Evolutionary conservation across 2,888 invertebrate genomes (phyloP).

Genomic region (Leucoma salicis): DNA sequence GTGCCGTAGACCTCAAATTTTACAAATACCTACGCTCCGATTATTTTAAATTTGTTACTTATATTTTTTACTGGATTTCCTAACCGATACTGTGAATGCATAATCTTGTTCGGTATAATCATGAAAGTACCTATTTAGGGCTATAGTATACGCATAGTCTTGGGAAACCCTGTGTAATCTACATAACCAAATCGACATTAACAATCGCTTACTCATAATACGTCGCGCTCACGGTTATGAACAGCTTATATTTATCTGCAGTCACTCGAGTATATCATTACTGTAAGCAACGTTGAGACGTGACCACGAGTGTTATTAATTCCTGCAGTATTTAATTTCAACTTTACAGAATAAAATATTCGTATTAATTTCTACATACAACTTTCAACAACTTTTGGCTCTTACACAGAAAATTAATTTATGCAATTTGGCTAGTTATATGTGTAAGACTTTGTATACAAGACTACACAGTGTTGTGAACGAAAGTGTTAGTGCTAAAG

Average conservation of each 20-base stretch:
- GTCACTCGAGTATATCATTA: conserved; percentile 20
- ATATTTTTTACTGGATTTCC: too few relatives aligned
- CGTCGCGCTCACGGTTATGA: conserved; percentile 16
- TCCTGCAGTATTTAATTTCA: not conserved
- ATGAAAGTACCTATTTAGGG: conserved; percentile 2
- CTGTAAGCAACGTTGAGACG: conserved; percentile 10
- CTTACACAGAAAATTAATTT: not conserved
- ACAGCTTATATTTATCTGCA: conserved; percentile 18
- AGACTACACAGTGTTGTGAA: conserved; percentile 11
- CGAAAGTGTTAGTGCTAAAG: conserved; percentile 16
- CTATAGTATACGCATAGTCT: conserved; percentile 5
- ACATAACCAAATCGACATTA: conserved; percentile 2
- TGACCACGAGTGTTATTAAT: conserved; percentile 6
- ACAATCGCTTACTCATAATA: conserved; percentile 8
- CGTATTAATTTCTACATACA: not conserved
- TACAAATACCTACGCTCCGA: too few relatives aligned
- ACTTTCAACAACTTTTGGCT: not conserved
- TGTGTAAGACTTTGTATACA: not conserved
- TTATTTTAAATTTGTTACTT: too few relatives aligned
- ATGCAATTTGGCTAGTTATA: not conserved
- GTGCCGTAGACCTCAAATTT: too few relatives aligned
- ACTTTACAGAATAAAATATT: not conserved
- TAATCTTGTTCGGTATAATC: not conserved
- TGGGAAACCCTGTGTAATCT: conserved; percentile 25
- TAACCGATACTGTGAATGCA: too few relatives aligned